Evolutionary conservation across 2,888 invertebrate species (phyloP), one percentile per base, ranked within the genome.

Genomic region (Anodontia alba): DNA sequence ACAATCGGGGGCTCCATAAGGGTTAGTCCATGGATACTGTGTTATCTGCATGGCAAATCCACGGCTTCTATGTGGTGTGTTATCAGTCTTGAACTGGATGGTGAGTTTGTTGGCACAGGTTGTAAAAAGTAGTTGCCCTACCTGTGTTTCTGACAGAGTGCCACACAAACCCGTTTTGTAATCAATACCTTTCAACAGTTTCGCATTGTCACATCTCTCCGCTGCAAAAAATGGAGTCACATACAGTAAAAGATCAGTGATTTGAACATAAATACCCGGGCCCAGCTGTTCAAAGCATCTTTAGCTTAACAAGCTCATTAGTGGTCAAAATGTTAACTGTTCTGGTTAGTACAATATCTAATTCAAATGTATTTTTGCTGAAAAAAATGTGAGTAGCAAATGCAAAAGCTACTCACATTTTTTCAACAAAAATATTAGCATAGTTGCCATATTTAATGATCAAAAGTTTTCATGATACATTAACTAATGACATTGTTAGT

Each of bases 1-100:
- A 81, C 85, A 86, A 66, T 86, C 85, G 15, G 85, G 85, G 8
- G 80, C 85, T n/a, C 83, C 85, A 7, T 80, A 81, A 15, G 85
- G 85, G 70, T 86, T 86, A 29, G 73, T 80, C 85, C 85, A 86
- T 5, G 74, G 76, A 57, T 68, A 79, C 69, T 86, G 85, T 36
- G 26, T 67, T 10, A 86, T 54, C 23, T 76, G 67, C 33, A 86
- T 49, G n/a, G 82, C 29, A 57, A 86, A 86, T 0, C 85, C 85
- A 49, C 72, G 49, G 43, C 51, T 57, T 49, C 73, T 78, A 12
- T 46, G n/a, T 0, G 23, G 29, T 0, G 43, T 29, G 36, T 70
- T 54, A 36, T 80, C 78, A 8, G 85, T 81, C 68, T 83, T 83
- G 49, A 86, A 86, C 81, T 86, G 85, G 23, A 86, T 66, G 17